Base-by-base conservation (phyloP, 2,797 vertebrate genomes). In the Bradypodion pumilum region DNA sequence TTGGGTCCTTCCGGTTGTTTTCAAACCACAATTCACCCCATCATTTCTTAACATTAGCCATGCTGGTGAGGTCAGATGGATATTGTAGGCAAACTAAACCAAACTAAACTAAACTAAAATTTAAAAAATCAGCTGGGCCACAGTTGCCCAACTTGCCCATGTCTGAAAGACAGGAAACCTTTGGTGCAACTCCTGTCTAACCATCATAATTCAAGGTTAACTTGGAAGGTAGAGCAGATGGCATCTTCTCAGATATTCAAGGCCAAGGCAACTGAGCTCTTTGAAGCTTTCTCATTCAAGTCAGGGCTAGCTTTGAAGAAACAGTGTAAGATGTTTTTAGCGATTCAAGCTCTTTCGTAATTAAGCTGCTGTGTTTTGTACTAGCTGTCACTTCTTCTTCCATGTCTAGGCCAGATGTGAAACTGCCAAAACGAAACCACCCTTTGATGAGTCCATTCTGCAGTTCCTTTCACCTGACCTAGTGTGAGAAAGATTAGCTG, bases 311-410 rank as follows among this genome's bases (percentile, higher is more conserved):
- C 63, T 82, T 25, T 75, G 81, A 83, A 68, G 10, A 52, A 59
- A 5, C 63, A 56, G 15, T n/a, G 16, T 56, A 59, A 56, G 63
- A n/a, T 40, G 23, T 49, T 29, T n/a, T 81, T 60, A 75, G 21
- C 27, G 52, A 46, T 70, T 81, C 73, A 76, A 42, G 42, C 56
- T 85, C n/a, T 40, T 75, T 81, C 49, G 75, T 63, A 49, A 63
- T 78, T 62, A 62, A 46, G 29, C 73, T 46, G 32, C 59, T 60
- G 56, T 49, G 42, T 76, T 85, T 27, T 49, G 59, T 35, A 70
- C n/a, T 70, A 81, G 65, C 12, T 81, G 42, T 56, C 74, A n/a
- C n/a, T n/a, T n/a, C n/a, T n/a, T n/a, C n/a, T n/a, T n/a, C n/a
- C n/a, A n/a, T n/a, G n/a, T n/a, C n/a, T n/a, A n/a, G n/a, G n/a